Conservation (phyloP, 2,888 invertebrate genomes). For the Arge pagana region DNA sequence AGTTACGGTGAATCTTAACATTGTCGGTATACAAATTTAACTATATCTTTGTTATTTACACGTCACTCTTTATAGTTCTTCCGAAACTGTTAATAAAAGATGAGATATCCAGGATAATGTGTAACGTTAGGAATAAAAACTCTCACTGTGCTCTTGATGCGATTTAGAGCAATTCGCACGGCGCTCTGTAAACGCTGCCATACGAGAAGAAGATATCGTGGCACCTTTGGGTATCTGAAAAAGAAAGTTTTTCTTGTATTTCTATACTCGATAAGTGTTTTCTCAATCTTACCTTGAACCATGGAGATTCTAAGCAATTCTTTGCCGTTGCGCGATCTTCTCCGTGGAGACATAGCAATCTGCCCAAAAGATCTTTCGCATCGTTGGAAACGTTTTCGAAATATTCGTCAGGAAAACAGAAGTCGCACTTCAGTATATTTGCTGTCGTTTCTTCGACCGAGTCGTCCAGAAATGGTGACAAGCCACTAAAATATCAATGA, state of each 20-base stretch:
- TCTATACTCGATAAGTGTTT: background rate
- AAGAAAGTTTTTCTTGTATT: no score
- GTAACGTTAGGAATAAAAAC: slow-evolving; percentile 42
- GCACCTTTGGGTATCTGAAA: slow-evolving; percentile 52
- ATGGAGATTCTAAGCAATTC: slow-evolving; percentile 56
- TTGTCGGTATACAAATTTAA: slow-evolving; percentile 22
- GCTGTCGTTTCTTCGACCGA: slow-evolving; percentile 83
- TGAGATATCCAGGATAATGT: slow-evolving; percentile 22
- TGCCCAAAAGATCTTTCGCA: slow-evolving; percentile 70
- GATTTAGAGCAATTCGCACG: slow-evolving; percentile 53
- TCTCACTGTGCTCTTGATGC: slow-evolving; percentile 51
- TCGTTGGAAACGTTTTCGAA: slow-evolving; percentile 70
- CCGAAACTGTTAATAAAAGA: slow-evolving; percentile 24
- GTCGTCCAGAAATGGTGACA: slow-evolving; percentile 85
- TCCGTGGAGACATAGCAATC: slow-evolving; percentile 66
- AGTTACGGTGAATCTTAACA: slow-evolving; percentile 3
- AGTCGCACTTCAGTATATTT: slow-evolving; percentile 81
- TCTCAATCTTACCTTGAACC: slow-evolving; percentile 55
- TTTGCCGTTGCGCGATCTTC: slow-evolving; percentile 61
- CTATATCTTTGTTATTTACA: slow-evolving; percentile 30
- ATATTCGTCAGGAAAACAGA: slow-evolving; percentile 81
- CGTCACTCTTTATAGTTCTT: slow-evolving; percentile 21
- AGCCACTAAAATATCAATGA: slow-evolving; percentile 59
- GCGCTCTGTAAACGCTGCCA: slow-evolving; percentile 54
- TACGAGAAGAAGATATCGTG: slow-evolving; percentile 52